Evolutionary conservation across 2,888 invertebrate genomes (phyloP), one percentile per base, ranked within the genome.

Genomic region (Holacanthella duospinosa): DNA sequence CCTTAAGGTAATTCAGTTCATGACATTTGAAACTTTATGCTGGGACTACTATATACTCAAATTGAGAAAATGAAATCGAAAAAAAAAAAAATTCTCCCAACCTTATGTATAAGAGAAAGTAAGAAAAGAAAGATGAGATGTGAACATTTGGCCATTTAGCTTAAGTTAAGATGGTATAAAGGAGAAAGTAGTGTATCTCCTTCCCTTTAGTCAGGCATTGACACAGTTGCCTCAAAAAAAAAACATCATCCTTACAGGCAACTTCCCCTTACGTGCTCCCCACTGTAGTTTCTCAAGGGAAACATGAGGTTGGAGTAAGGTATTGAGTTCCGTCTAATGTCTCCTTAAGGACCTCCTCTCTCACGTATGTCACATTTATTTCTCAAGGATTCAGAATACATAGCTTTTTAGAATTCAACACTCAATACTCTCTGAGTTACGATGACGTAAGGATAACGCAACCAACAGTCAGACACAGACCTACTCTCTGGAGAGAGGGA

Each of bases 241-340:
- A 36, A 36, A 16, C 36, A 36, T 36, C 36, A 36, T 36, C 36
- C 36, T 36, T 36, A 16, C 6, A 36, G 36, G 36, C 36, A n/a
- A n/a, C 16, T 16, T 36, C 6, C 36, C 16, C 16, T 16, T 36
- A 36, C 36, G 36, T 53, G n/a, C 53, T 53, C 53, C n/a, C 21
- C 6, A 12, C 6, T 36, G 56, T 55, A 60, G 55, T 55, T 55
- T 63, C 63, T 63, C 63, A 26, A n/a, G 63, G 63, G 63, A 63
- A 59, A 55, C 59, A 63, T 63, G 63, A 63, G 63, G 55, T 60
- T 63, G 9, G n/a, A 55, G 60, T 55, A 60, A 60, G 59, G 59
- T 60, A 63, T 63, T 63, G 63, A 63, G 60, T 63, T 63, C 53
- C 60, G 29, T 55, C 55, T 63, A 63, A 63, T 63, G 63, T 63